phyloP scores from a whole-genome alignment of 2,797 vertebrate genomes.

The Takifugu rubripes region DNA sequence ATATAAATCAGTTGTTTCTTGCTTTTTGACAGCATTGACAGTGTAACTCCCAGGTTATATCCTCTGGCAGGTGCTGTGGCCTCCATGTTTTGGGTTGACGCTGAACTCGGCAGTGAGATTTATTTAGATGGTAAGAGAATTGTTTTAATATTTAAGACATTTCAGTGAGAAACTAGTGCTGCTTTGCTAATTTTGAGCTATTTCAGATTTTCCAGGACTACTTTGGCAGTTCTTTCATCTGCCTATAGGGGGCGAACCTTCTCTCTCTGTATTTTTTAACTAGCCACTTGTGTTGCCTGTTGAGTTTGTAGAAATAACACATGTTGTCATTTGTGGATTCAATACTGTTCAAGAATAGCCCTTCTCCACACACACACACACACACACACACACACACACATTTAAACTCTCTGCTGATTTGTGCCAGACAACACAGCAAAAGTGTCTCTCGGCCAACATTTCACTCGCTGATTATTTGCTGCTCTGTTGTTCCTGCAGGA shows the following conservation, averaged over 20 bases:
- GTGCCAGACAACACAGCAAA: conserved; percentile 46
- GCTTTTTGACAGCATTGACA: not conserved
- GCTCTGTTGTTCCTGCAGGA: conserved; percentile 67
- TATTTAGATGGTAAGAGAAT: conserved; percentile 89
- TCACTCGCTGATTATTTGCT: not conserved
- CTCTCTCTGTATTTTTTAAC: too few relatives aligned
- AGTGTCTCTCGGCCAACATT: conserved; percentile 18
- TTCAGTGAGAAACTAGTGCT: not conserved
- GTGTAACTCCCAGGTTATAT: conserved; percentile 3
- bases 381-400: not conserved
- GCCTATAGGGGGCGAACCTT: too few relatives aligned
- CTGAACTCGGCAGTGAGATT: conserved; percentile 94
- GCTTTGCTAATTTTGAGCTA: conserved; percentile 13
- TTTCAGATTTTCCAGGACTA: not conserved
- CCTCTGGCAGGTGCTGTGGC: conserved; percentile 86
- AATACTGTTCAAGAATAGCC: not conserved
- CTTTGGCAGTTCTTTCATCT: too few relatives aligned
- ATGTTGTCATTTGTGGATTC: not conserved
- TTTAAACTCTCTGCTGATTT: conserved; percentile 45
- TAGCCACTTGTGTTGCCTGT: too few relatives aligned
- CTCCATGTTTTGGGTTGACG: conserved; percentile 98
- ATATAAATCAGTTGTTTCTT: not conserved
- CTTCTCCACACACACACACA: too few relatives aligned
- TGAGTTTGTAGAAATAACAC: too few relatives aligned
- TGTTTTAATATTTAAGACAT: not conserved